Evolutionary conservation across 2,888 invertebrate species (phyloP).

Genomic region (Phymatocera aterrima): DNA sequence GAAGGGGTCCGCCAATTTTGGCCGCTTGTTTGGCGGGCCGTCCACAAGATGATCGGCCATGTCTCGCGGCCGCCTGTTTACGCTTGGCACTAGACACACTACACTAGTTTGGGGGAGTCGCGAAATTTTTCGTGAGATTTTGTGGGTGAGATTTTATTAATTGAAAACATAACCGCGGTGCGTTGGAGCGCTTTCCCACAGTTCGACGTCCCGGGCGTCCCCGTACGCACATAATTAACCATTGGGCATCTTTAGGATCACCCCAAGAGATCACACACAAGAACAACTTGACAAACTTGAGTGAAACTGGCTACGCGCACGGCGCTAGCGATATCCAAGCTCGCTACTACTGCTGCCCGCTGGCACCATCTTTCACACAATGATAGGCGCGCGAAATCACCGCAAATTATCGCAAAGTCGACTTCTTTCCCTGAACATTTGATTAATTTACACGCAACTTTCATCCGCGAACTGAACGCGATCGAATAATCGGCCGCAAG

Average conservation of each 20-base stretch:
- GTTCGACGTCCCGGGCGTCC: conserved; percentile 84
- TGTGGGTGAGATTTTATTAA: conserved; percentile 51
- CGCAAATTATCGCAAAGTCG: conserved; percentile 54
- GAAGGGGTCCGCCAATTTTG: conserved; percentile 90
- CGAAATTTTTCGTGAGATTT: conserved; percentile 58
- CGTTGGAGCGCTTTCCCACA: conserved; percentile 76
- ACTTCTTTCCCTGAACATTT: conserved; percentile 62
- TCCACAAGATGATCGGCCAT: conserved; percentile 97
- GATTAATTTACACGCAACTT: conserved; percentile 55
- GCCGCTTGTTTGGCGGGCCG: conserved; percentile 97
- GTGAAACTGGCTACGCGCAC: conserved; percentile 71
- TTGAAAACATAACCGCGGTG: conserved; percentile 64
- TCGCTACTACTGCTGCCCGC: conserved; percentile 62
- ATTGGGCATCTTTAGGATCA: conserved; percentile 84
- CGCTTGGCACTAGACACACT: conserved; percentile 49
- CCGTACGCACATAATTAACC: conserved; percentile 88
- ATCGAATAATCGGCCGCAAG: conserved; percentile 59
- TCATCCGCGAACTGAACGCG: conserved; percentile 54
- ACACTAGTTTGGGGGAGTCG: conserved; percentile 47
- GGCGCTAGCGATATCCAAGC: conserved; percentile 64
- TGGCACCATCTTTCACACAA: conserved; percentile 57
- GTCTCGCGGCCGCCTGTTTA: conserved; percentile 64
- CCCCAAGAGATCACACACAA: conserved; percentile 49
- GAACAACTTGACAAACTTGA: conserved; percentile 61
- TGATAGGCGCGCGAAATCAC: conserved; percentile 64